These are phyloP conservation scores for Hucho hucho DNA, from an alignment of 2,113 vertebrate species.

Conservation along the genomic window DNA sequence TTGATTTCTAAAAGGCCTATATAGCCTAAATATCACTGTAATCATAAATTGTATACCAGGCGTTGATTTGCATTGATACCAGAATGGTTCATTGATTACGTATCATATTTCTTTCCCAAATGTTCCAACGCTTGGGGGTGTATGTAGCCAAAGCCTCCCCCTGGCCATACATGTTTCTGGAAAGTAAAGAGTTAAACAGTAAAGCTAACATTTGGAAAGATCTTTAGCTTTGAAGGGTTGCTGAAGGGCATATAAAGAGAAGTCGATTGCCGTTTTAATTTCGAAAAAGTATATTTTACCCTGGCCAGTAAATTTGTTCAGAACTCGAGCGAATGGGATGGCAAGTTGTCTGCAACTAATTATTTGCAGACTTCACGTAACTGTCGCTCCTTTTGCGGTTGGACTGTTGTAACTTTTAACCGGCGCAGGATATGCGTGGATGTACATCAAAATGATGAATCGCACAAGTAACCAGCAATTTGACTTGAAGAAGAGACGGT, in stretches of 20 bases:
- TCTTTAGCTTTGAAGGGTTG: background rate
- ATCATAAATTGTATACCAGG: background rate
- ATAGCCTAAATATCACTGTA: background rate
- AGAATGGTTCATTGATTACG: too few species aligned
- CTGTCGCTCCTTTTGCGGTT: background rate
- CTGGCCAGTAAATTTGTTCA: background rate
- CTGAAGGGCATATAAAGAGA: conserved; percentile 9
- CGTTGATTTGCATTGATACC: too few species aligned
- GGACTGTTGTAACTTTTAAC: background rate
- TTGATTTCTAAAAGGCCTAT: background rate
- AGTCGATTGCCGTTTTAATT: background rate
- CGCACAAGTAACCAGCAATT: background rate
- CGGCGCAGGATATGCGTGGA: conserved; percentile 43
- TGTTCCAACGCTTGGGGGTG: background rate
- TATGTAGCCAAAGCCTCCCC: background rate
- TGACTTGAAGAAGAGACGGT: conserved; percentile 1
- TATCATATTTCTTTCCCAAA: background rate
- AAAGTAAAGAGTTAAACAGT: conserved; percentile 22
- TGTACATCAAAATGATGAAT: conserved; percentile 36
- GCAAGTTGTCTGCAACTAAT: background rate
- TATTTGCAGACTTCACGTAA: background rate
- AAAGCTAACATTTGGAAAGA: conserved; percentile 1
- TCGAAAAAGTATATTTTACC: background rate
- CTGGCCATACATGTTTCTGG: conserved; percentile 3
- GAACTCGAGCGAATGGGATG: background rate